Conservation (phyloP, 2,113 vertebrate species). For the Pluvianellus socialis region DNA sequence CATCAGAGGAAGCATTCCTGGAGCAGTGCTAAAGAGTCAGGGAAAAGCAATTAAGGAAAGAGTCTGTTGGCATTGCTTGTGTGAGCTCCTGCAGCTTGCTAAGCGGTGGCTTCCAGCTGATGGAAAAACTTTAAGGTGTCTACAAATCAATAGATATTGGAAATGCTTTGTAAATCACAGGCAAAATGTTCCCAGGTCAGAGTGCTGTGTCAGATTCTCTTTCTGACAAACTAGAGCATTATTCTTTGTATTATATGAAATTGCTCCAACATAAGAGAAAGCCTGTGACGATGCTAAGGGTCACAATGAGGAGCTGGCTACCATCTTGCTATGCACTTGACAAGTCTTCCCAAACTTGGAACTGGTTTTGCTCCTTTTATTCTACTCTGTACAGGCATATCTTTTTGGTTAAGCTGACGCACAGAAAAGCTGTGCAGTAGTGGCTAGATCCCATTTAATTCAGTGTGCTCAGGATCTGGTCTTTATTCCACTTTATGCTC, state of each 20-base stretch:
- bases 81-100: neutral
- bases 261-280: neutral
- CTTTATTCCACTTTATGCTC: neutral
- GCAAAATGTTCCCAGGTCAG: neutral
- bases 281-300: neutral
- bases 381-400: neutral
- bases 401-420: neutral
- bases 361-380: neutral
- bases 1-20: neutral
- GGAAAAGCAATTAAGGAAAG: slow-evolving; percentile 1
- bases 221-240: neutral
- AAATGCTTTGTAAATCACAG: neutral
- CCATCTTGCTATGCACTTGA: neutral
- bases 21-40: neutral
- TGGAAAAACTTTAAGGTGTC: neutral
- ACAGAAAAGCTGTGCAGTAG: neutral
- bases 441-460: neutral
- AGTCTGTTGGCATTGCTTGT: neutral
- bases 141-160: neutral
- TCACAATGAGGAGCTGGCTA: neutral
- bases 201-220: neutral
- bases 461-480: neutral
- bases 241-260: neutral
- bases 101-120: neutral
- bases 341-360: neutral